phyloP scores from a whole-genome alignment of 2,888 invertebrate species.

The Hydroisotoma schaefferi region DNA sequence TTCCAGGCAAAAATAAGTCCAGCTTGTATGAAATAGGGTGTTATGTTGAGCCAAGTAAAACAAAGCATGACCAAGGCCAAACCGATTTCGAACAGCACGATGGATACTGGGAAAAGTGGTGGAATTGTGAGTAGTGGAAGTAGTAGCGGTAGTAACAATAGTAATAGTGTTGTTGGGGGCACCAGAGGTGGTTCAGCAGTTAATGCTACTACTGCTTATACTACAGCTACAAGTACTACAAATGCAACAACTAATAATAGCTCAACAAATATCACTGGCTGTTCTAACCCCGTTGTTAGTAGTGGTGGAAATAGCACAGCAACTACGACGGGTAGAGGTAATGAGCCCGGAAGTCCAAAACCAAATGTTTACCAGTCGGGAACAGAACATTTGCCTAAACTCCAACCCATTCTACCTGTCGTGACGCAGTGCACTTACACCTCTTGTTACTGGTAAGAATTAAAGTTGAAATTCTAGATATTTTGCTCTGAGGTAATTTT shows the following conservation, averaged over 20 bases:
- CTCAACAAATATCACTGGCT: constrained; percentile 13
- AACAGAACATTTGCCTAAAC: constrained; percentile 40
- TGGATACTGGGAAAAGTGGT: constrained; percentile 5
- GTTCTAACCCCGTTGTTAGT: constrained; percentile 30
- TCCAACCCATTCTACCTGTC: constrained; percentile 47
- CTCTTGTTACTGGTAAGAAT: constrained; percentile 49
- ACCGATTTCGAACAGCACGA: constrained; percentile 2
- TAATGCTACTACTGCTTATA: too few species aligned
- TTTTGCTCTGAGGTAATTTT: background rate
- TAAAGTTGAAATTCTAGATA: background rate
- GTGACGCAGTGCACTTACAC: constrained; percentile 48
- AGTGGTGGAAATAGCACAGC: constrained; percentile 24
- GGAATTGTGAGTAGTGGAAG: background rate
- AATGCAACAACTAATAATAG: constrained; percentile 25
- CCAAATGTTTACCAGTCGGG: constrained; percentile 32
- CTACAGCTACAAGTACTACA: too few species aligned
- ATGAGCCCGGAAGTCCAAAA: constrained; percentile 44
- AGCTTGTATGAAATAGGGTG: too few species aligned
- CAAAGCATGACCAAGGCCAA: constrained; percentile 17
- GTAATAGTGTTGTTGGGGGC: background rate
- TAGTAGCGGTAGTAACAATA: background rate
- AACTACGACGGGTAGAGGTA: constrained; percentile 23
- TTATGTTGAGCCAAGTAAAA: constrained; percentile 13
- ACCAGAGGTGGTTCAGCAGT: constrained; percentile 8
- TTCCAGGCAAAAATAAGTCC: too few species aligned